Conservation (phyloP, 2,113 vertebrate species). For the Peucedramus taeniatus region DNA sequence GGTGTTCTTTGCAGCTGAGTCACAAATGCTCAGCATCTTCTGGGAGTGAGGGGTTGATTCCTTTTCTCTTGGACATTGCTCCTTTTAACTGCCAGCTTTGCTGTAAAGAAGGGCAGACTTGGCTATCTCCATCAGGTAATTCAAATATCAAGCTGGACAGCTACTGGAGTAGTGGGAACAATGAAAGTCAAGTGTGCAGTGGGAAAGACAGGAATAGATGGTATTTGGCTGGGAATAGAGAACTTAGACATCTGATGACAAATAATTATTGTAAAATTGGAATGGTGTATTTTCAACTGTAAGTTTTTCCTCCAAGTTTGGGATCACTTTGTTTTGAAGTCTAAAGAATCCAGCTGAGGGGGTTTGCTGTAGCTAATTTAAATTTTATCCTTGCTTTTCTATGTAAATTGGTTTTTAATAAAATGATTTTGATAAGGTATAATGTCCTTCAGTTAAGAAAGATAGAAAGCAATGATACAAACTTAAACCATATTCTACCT, state of each 20-base stretch:
- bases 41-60: neutral
- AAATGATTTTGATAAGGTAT: neutral
- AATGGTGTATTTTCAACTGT: neutral
- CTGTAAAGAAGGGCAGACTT: neutral
- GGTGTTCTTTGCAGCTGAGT: neutral
- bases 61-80: neutral
- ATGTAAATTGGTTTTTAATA: neutral
- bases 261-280: neutral
- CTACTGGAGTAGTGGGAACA: neutral
- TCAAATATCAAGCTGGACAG: neutral
- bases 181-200: neutral
- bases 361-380: neutral
- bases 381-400: neutral
- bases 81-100: neutral
- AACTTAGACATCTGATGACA: neutral
- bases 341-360: neutral
- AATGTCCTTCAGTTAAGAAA: neutral
- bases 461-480: neutral
- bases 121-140: neutral
- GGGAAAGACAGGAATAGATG: neutral
- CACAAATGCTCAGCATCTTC: rapidly evolving
- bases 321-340: neutral
- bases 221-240: neutral
- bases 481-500: neutral
- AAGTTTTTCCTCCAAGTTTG: neutral